These are phyloP conservation scores for Champsocephalus esox DNA, from an alignment of 2,797 vertebrate species.

Conservation along the genomic window DNA sequence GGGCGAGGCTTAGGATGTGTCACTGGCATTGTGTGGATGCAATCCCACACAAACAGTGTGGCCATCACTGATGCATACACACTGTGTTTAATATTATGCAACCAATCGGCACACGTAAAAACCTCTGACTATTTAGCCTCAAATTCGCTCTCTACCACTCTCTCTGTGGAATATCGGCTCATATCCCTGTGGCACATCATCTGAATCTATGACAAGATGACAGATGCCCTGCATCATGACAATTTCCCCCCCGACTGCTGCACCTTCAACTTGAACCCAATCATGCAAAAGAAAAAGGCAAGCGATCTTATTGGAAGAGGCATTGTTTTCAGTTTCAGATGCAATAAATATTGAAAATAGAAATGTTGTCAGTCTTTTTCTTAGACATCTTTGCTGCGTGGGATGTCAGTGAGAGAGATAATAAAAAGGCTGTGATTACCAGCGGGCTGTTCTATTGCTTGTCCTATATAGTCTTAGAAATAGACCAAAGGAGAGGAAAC, in stretches of 20 bases:
- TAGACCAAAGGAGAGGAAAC: constrained; percentile 36
- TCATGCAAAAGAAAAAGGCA: constrained; percentile 52
- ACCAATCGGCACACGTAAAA: constrained; percentile 39
- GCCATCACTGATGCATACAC: constrained; percentile 36
- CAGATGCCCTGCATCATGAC: constrained; percentile 52
- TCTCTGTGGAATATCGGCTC: constrained; percentile 30
- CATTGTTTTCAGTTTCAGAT: constrained; percentile 41
- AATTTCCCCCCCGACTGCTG: constrained; percentile 39
- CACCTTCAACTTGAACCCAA: constrained; percentile 65
- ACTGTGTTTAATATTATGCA: constrained; percentile 65
- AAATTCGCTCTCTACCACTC: constrained; percentile 19
- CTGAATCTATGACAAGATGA: constrained; percentile 62
- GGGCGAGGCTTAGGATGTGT: constrained; percentile 72
- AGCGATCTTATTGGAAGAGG: constrained; percentile 5
- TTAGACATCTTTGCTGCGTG: constrained; percentile 44
- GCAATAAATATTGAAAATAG: constrained; percentile 27
- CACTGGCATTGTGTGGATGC: constrained; percentile 47
- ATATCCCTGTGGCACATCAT: constrained; percentile 45
- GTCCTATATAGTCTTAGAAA: constrained; percentile 51
- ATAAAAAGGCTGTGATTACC: constrained; percentile 48
- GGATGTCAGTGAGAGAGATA: constrained; percentile 52
- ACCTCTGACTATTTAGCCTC: constrained; percentile 46
- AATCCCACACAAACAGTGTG: constrained; percentile 40
- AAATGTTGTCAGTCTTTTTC: constrained; percentile 38
- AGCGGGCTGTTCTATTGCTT: constrained; percentile 37